Evolutionary conservation across 64 coral and sea anemone species (phyloP).

Genomic region (Cladopsammia gracilis): DNA sequence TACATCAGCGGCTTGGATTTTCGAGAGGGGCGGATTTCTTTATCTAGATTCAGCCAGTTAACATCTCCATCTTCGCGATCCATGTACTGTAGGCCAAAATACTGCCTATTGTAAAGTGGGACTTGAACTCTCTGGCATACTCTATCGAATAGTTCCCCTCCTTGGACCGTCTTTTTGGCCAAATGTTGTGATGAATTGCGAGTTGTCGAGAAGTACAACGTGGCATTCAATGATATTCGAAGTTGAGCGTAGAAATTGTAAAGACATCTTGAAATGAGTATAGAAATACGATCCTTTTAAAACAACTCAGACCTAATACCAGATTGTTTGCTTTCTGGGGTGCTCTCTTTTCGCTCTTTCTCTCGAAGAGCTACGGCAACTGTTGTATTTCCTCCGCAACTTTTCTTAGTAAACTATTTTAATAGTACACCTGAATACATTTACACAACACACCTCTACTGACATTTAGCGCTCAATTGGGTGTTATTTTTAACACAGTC

Average conservation of each 20-base stretch:
- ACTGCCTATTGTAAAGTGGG: slow-evolving; percentile 50
- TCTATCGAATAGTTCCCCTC: slow-evolving; percentile 65
- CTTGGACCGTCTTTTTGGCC: slow-evolving; percentile 43
- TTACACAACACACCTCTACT: neutral
- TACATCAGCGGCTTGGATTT: slow-evolving; percentile 57
- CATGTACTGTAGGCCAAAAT: slow-evolving; percentile 85
- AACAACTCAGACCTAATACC: neutral
- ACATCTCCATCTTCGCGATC: slow-evolving; percentile 84
- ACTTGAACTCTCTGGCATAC: slow-evolving; percentile 79
- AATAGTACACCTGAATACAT: neutral
- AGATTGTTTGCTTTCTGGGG: neutral
- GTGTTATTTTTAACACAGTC: neutral
- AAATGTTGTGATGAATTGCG: slow-evolving; percentile 72
- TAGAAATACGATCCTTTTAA: neutral
- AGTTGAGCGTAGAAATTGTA: slow-evolving; percentile 8
- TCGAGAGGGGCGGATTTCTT: slow-evolving; percentile 47
- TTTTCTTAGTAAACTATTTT: no score
- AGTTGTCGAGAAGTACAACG: slow-evolving; percentile 88
- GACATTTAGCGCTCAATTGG: neutral
- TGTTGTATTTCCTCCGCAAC: neutral
- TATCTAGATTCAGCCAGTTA: slow-evolving; percentile 80
- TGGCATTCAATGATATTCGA: slow-evolving; percentile 62
- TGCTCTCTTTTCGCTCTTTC: neutral
- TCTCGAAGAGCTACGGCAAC: neutral
- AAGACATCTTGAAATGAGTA: neutral